A percentile compares a stretch with the other conserved stretches of the same genome.
Evolutionary conservation across 2,113 vertebrate genomes (phyloP).

Genomic region (Eurypyga helias): DNA sequence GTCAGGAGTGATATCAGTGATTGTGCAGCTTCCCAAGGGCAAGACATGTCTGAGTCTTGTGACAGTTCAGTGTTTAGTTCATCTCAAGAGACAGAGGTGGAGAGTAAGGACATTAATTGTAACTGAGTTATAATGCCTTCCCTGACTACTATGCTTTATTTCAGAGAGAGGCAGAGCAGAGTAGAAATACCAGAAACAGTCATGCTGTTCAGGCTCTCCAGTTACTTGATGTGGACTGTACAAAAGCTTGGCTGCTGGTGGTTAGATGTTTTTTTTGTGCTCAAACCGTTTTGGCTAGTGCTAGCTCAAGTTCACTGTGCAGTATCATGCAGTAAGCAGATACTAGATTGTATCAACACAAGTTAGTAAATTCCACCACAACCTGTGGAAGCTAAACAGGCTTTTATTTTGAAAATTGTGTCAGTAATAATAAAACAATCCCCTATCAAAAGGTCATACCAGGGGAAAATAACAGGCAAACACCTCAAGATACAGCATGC

Average conservation of each 20-base stretch:
- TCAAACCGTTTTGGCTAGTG: background rate
- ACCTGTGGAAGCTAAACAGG: background rate
- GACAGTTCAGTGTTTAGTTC: background rate
- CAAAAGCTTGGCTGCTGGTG: background rate
- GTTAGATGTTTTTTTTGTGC: background rate
- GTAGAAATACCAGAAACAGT: background rate
- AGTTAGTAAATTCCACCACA: background rate
- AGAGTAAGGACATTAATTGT: background rate
- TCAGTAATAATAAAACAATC: background rate
- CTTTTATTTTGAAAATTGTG: background rate
- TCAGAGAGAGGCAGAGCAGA: background rate
- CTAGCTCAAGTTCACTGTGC: background rate
- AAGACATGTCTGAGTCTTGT: background rate
- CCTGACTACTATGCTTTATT: background rate
- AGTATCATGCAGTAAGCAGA: background rate
- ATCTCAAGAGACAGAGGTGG: background rate
- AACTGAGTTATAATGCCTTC: background rate
- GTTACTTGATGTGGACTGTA: background rate
- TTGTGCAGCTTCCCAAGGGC: background rate
- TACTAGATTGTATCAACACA: background rate
- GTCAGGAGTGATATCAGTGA: background rate
- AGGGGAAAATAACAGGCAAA: background rate
- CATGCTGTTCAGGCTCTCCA: background rate
- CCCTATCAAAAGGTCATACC: background rate
- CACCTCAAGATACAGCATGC: background rate